These are phyloP conservation scores for Salvelinus alpinus DNA, from an alignment of 2,113 vertebrate genomes.

Conservation along the genomic window DNA sequence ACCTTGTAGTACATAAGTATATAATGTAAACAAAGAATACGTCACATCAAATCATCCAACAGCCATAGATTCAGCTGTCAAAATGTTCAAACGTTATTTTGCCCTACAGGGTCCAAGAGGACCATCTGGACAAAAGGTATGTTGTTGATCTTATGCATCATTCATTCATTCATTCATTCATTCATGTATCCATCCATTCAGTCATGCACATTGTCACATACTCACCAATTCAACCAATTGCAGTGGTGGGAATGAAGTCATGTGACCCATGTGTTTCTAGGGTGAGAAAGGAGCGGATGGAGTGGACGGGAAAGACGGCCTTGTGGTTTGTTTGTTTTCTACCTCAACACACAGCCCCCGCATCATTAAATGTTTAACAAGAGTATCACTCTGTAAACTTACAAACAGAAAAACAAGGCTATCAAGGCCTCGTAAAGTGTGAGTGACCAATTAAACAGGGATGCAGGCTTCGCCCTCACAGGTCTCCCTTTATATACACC, in stretches of 20 bases:
- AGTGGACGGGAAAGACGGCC: slow-evolving; percentile 11
- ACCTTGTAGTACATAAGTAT: background rate
- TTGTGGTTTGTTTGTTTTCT: slow-evolving; percentile 5
- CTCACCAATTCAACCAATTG: background rate
- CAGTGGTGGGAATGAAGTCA: background rate
- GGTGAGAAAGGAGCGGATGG: slow-evolving; percentile 19
- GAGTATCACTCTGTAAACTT: background rate
- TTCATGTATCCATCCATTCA: background rate
- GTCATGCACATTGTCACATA: background rate
- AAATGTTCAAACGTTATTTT: background rate
- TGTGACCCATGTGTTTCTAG: slow-evolving; percentile 11
- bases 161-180: background rate
- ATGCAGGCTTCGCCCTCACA: too few relatives aligned
- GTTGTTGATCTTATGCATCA: background rate
- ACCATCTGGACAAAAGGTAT: slow-evolving; percentile 29
- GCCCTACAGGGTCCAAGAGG: slow-evolving; percentile 23
- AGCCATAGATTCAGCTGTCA: background rate
- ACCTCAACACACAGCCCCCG: background rate
- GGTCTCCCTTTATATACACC: background rate
- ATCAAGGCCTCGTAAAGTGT: background rate
- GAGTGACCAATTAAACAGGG: too few relatives aligned
- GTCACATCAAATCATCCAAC: background rate
- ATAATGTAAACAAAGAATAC: background rate
- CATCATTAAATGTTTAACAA: background rate
- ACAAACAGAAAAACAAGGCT: background rate